Evolutionary conservation across 2,888 invertebrate species (phyloP), one percentile per base, ranked within the genome.

Genomic region (Tholera decimalis): DNA sequence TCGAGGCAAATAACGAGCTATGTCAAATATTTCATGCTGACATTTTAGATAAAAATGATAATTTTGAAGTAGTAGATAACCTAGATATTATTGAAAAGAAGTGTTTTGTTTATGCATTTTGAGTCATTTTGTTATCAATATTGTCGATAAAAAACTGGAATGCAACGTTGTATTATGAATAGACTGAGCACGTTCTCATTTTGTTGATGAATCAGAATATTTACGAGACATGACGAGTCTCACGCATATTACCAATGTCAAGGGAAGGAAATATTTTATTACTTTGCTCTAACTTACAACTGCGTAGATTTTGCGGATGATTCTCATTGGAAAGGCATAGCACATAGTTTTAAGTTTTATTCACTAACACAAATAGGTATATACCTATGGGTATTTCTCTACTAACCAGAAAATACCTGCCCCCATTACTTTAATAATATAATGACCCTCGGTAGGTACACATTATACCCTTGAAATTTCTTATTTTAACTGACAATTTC

Each of bases 51-150:
- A 37, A 22, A 35, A 41, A 28, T 15, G 33, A 68, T 57, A 47
- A 56, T 30, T 28, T 3, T 0, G 15, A 47, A 41, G 28, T 28
- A 9, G 6, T 5, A 22, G 51, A 47, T 70, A 70, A 35, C 22
- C 9, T 1, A n/a, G n/a, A n/a, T n/a, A 1, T 35, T 60, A 70
- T 60, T 53, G 70, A 51, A 53, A 61, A 60, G 41, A 70, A 26
- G n/a, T 51, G 18, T 39, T 51, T 53, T n/a, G n/a, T n/a, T 33
- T 3, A 35, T 41, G 28, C 22, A 33, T 3, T 2, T 15, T 70
- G 67, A 67, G n/a, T 60, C 59, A 69, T 43, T 18, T 0, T 49
- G 22, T 43, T 66, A 49, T 69, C 66, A 47, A 28, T 60, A 41
- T 58, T 58, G 18, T 6, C 22, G n/a, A 30, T 33, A 9, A 9